phyloP scores from a whole-genome alignment of 2,797 vertebrate species.

The Enoplosus armatus region DNA sequence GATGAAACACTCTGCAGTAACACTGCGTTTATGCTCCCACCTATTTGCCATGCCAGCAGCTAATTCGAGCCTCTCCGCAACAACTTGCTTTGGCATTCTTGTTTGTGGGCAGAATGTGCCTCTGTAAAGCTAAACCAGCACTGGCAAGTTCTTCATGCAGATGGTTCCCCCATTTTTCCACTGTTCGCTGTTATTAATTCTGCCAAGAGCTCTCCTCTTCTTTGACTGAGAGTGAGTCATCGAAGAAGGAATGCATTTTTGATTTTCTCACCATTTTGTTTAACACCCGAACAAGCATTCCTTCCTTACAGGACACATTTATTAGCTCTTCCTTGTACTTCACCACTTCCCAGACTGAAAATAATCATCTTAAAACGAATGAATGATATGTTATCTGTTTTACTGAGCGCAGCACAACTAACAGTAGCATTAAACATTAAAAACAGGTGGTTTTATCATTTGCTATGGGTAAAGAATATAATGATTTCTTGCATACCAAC shows the following conservation, averaged over 20 bases:
- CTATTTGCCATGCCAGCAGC: slow-evolving; percentile 53
- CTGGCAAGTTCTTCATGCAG: slow-evolving; percentile 64
- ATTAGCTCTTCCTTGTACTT: neutral
- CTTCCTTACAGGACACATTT: neutral
- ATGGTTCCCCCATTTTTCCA: slow-evolving; percentile 52
- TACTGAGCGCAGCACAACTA: slow-evolving; percentile 10
- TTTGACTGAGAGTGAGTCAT: slow-evolving; percentile 37
- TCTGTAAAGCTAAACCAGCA: slow-evolving; percentile 55
- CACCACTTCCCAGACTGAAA: slow-evolving; percentile 28
- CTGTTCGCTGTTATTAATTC: slow-evolving; percentile 38
- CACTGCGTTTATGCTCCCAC: slow-evolving; percentile 38
- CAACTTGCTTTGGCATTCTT: slow-evolving; percentile 45
- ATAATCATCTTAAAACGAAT: slow-evolving; percentile 12
- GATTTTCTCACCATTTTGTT: slow-evolving; percentile 34
- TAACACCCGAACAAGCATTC: slow-evolving; percentile 13
- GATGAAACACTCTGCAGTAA: slow-evolving; percentile 56
- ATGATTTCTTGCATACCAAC: neutral
- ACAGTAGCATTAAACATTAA: no score
- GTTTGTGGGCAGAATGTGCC: slow-evolving; percentile 60
- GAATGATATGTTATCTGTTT: slow-evolving; percentile 9
- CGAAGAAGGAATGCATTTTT: slow-evolving; percentile 26
- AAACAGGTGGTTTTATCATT: no score
- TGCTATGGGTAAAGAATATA: no score
- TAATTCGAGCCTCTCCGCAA: slow-evolving; percentile 47
- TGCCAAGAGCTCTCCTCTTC: slow-evolving; percentile 52